Evolutionary conservation across 2,797 vertebrate genomes (phyloP), one percentile per base, ranked within the genome.

Genomic region (Heteromormyrus szaboi): DNA sequence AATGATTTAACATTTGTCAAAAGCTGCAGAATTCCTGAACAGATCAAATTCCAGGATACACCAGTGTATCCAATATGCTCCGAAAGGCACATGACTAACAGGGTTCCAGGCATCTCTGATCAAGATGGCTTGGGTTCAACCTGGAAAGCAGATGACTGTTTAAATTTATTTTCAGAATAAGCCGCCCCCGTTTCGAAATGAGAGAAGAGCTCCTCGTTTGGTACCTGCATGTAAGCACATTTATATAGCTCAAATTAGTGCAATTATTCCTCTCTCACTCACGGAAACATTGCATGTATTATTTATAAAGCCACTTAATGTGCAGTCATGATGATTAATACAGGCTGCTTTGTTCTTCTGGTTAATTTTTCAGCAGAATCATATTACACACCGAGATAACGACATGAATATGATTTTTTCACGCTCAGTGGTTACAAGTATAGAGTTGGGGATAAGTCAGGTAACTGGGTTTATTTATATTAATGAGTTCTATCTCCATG

Each of bases 251-350:
- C 25, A 68, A 68, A 68, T 68, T 68, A 68, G 65, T 68, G 25
- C 65, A 68, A 33, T 33, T 68, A 68, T 68, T 68, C 11, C 65
- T 33, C 25, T 68, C 65, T 68, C 65, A 33, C 65, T 68, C 65
- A 68, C 29, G 1, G 65, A 68, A 33, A 68, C 65, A 68, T 33
- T 33, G 65, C 65, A 68, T 68, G 65, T 33, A 68, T 68, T 68
- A 68, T 68, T 68, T 68, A 68, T 68, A 68, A 68, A 68, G 65
- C 65, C 65, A 68, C 25, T 68, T 68, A 68, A 68, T 68, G 65
- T 68, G 65, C 29, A 68, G 25, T 68, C 29, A 68, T 33, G 65
- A 68, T 68, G 65, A 68, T 68, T 68, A 68, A 68, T 68, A 33
- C 29, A 33, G 29, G 29, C 65, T 33, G 65, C 65, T 68, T 68